A percentile compares a stretch with the other conserved stretches of the same genome.
phyloP scores from a whole-genome alignment of 92 coral and sea anemone species.

The Parazoanthus swiftii region DNA sequence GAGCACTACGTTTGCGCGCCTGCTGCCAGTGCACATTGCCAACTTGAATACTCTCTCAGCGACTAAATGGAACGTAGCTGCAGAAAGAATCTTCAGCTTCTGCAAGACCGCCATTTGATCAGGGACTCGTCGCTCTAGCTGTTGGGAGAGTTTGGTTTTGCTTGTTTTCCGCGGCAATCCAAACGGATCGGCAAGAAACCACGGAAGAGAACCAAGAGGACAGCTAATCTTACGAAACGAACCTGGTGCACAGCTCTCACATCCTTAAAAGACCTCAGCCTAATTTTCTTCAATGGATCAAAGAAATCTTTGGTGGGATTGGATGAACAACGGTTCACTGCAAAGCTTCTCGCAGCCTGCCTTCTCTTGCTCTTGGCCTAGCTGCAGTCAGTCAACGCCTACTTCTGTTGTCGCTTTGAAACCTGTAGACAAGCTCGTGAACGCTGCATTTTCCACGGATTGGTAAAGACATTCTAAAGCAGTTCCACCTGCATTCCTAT shows the following conservation, averaged over 20 bases:
- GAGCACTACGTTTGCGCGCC: constrained; percentile 47
- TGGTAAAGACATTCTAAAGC: neutral
- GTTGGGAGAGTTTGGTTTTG: constrained; percentile 55
- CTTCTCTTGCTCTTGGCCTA: constrained; percentile 17
- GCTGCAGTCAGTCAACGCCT: too few species aligned
- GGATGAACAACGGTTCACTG: constrained; percentile 55
- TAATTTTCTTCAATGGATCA: constrained; percentile 57
- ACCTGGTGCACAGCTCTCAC: constrained; percentile 57
- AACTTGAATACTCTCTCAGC: constrained; percentile 7
- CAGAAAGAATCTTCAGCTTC: constrained; percentile 33
- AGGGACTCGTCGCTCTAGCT: constrained; percentile 50
- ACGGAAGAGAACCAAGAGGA: constrained; percentile 59
- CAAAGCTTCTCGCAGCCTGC: constrained; percentile 43
- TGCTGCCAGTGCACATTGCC: constrained; percentile 35
- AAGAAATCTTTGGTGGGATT: constrained; percentile 44
- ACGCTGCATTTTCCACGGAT: too few species aligned
- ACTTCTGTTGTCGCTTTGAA: too few species aligned
- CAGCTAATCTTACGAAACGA: constrained; percentile 59
- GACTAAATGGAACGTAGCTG: constrained; percentile 34
- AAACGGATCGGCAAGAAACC: constrained; percentile 63
- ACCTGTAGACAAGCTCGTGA: too few species aligned
- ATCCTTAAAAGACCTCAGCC: constrained; percentile 56
- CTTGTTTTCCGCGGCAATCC: constrained; percentile 55
- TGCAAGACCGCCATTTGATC: constrained; percentile 50
- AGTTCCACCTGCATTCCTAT: too few species aligned